These are phyloP conservation scores for Cataglyphis altisquamis DNA, from an alignment of 2,888 invertebrate genomes.

Conservation along the genomic window DNA sequence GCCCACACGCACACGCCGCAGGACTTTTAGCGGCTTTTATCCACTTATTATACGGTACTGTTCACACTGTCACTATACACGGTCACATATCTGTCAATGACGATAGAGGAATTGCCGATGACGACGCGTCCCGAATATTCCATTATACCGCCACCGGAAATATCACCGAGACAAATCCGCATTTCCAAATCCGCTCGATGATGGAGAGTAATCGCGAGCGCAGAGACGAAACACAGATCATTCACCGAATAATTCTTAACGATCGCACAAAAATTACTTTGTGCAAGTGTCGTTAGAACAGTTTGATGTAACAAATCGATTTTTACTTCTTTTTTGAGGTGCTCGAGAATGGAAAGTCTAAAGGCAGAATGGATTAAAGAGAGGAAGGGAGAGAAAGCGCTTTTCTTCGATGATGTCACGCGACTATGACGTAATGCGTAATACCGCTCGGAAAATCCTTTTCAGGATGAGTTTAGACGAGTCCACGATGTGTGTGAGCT, in stretches of 20 bases:
- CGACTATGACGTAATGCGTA: conserved; percentile 30
- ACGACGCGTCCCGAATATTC: conserved; percentile 6
- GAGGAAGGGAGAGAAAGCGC: conserved; percentile 16
- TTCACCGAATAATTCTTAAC: conserved; percentile 1
- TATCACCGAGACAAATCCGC: background rate
- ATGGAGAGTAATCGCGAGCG: background rate
- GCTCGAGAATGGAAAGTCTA: background rate
- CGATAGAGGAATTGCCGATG: background rate
- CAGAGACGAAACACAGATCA: conserved; percentile 24
- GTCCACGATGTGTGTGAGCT: conserved; percentile 33
- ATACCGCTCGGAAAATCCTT: conserved; percentile 40
- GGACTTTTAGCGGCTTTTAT: conserved; percentile 59
- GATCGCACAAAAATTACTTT: background rate
- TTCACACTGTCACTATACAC: conserved; percentile 58
- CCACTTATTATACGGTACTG: conserved; percentile 64
- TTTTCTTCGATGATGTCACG: conserved; percentile 30
- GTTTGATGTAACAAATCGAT: conserved; percentile 11
- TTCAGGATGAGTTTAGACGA: conserved; percentile 30
- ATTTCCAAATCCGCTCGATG: conserved; percentile 5
- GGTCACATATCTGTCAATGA: conserved; percentile 37
- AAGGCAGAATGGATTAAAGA: conserved; percentile 16
- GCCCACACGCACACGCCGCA: conserved; percentile 68
- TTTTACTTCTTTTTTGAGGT: background rate
- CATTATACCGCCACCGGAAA: background rate
- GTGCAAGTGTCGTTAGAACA: conserved; percentile 2